These are phyloP conservation scores for Phytoseiulus persimilis DNA, from an alignment of 2,888 invertebrate species.

Conservation along the genomic window DNA sequence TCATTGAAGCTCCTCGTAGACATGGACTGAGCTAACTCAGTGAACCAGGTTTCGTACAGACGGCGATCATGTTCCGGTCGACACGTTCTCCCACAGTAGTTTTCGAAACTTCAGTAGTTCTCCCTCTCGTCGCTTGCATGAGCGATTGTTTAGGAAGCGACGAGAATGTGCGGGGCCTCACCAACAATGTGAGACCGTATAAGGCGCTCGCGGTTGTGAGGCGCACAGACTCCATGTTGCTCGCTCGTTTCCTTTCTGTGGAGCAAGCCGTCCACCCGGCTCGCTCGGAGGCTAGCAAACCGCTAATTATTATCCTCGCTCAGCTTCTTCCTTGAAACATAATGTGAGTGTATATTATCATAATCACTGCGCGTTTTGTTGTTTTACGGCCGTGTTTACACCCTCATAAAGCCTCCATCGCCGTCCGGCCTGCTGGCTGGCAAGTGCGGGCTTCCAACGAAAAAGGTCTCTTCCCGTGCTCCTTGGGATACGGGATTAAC, in stretches of 20 bases:
- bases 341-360: neutral
- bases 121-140: no score
- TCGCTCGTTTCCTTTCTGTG: neutral
- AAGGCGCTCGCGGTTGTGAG: neutral
- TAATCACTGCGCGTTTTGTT: neutral
- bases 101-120: no score
- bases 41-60: no score
- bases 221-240: neutral
- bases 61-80: no score
- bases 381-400: slow-evolving; percentile 5
- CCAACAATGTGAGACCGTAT: neutral
- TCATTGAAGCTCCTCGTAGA: no score
- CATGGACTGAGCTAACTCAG: no score
- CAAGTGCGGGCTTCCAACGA: neutral
- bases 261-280: neutral
- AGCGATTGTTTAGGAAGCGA: no score
- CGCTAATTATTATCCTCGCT: neutral
- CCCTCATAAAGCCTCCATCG: neutral
- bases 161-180: no score
- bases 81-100: no score
- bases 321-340: neutral
- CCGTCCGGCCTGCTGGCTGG: neutral
- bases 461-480: neutral
- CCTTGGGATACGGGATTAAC: neutral
- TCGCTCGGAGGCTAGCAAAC: neutral